These are phyloP conservation scores for Callithrix jacchus DNA, from an alignment of 2,113 vertebrate species.

Conservation along the genomic window DNA sequence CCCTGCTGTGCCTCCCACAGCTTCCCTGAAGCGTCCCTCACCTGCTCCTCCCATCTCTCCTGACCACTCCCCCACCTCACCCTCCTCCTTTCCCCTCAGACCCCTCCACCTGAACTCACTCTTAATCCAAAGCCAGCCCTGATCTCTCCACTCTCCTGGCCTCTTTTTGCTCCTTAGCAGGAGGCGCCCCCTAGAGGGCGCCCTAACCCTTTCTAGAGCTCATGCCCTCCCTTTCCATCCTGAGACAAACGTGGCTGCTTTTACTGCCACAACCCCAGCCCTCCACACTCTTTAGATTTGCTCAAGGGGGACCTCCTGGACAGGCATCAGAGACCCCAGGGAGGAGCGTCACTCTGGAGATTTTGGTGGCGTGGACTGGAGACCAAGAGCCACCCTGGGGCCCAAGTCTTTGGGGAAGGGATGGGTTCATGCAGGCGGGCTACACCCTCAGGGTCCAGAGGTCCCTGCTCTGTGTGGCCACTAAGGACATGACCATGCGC, in stretches of 20 bases:
- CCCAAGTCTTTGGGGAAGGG: background rate
- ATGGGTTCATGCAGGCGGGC: background rate
- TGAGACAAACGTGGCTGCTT: background rate
- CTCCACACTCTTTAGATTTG: background rate
- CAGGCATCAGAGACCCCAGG: background rate
- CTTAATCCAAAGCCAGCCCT: too few relatives aligned
- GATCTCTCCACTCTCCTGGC: background rate
- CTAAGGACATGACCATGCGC: background rate
- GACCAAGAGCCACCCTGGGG: background rate
- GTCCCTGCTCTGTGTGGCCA: background rate
- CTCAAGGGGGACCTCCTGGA: background rate
- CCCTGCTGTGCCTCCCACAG: background rate
- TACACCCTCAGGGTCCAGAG: background rate
- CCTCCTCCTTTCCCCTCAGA: background rate
- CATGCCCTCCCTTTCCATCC: rapidly evolving
- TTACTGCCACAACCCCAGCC: background rate
- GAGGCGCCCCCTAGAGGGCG: background rate
- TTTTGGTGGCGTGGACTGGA: background rate
- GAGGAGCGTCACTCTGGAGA: background rate
- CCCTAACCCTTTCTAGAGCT: background rate
- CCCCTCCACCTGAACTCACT: background rate
- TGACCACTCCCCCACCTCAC: rapidly evolving
- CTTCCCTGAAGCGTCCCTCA: background rate
- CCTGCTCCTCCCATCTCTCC: background rate
- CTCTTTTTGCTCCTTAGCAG: background rate